Base-by-base conservation (phyloP, 2,888 invertebrate species). In the Uloborus plumipes region DNA sequence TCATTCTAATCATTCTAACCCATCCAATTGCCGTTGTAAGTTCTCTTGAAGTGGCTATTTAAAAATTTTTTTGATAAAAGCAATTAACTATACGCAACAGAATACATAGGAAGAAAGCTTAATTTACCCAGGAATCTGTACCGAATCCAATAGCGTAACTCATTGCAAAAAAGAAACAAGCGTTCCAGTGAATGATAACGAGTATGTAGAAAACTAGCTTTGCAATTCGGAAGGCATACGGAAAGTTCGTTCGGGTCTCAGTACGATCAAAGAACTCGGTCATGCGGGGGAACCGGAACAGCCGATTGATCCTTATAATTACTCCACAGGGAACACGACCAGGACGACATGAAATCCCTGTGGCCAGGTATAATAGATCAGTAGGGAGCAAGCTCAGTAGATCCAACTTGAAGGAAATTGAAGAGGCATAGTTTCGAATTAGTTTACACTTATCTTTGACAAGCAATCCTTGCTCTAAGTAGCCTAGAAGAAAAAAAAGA, bases 181-280 rank as follows among this genome's bases (percentile, higher is more conserved):
- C 97, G 88, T 97, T 97, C 96, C 97, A 97, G 89, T 97, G 97
- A 86, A 97, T 97, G 51, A 97, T 92, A 85, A 97, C 93, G 85
- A 96, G 91, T 87, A 97, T 96, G 85, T 94, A 95, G 89, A 96
- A 86, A 49, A 87, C 89, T 87, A 87, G 75, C 66, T 87, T 87
- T 14, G 71, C 94, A 87, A 95, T 95, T 87, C 95, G 92, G 89
- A 95, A 95, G 85, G 93, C 94, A 89, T 98, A 97, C 50, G 98
- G 98, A 89, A 94, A 97, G 86, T 95, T 96, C 67, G 97, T 97
- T 86, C 95, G 93, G 0, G 97, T 97, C 90, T 98, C 98, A n/a
- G 97, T 97, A 86, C 95, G 92, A 89, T 96, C 95, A 89, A 96
- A 96, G 93, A 96, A 98, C 90, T 97, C 96, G 90, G 93, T 92